Evolutionary conservation across 2,888 invertebrate genomes (phyloP).

Genomic region (Marronus borbonicus): DNA sequence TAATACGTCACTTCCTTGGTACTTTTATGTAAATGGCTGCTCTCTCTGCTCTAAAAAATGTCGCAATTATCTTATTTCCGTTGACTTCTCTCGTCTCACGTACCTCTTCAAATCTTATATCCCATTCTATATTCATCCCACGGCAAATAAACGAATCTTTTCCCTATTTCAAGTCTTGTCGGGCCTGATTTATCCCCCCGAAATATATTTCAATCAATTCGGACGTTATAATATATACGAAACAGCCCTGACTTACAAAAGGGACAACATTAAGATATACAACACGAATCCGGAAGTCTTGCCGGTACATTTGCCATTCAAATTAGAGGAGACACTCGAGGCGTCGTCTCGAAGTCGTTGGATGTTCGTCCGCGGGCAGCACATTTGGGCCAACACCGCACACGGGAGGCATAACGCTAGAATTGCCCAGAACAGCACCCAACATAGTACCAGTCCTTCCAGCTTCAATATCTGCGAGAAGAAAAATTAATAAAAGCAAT

Average conservation of each 20-base stretch:
- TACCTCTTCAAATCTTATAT: background rate
- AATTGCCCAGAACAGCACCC: slow-evolving; percentile 64
- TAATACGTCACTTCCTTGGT: too few relatives aligned
- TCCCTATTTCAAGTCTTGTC: slow-evolving; percentile 1
- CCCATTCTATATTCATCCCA: slow-evolving; percentile 7
- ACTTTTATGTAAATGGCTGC: too few relatives aligned
- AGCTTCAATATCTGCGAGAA: slow-evolving; percentile 62
- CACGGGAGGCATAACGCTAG: slow-evolving; percentile 61
- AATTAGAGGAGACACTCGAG: slow-evolving; percentile 57
- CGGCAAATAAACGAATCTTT: background rate
- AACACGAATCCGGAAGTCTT: slow-evolving; percentile 56
- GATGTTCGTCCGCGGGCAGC: slow-evolving; percentile 59
- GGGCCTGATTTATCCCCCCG: slow-evolving; percentile 8
- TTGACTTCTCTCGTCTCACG: background rate
- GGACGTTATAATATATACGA: too few relatives aligned
- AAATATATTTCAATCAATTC: slow-evolving; percentile 36
- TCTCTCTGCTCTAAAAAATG: too few relatives aligned
- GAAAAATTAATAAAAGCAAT: slow-evolving; percentile 33
- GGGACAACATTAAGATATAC: slow-evolving; percentile 59
- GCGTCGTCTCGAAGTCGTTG: slow-evolving; percentile 61
- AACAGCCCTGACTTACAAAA: slow-evolving; percentile 60
- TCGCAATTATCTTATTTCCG: too few relatives aligned
- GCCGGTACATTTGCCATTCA: slow-evolving; percentile 55
- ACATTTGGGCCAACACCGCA: slow-evolving; percentile 58
- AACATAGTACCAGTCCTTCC: slow-evolving; percentile 61